These are phyloP conservation scores for Sinocyclocheilus maitianheensis DNA, from an alignment of 2,113 vertebrate genomes.

Conservation along the genomic window DNA sequence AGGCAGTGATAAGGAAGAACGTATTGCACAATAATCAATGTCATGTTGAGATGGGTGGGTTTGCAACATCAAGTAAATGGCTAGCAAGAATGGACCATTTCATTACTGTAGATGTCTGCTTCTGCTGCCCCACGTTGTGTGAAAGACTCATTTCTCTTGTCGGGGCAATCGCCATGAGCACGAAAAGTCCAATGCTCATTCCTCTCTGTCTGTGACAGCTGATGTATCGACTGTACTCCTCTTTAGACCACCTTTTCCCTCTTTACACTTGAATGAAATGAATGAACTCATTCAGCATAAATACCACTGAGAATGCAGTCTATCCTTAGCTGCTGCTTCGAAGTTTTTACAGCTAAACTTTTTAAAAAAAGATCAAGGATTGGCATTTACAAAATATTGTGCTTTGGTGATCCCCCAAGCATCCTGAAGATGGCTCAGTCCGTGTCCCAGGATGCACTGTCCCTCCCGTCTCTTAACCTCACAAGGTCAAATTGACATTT, in stretches of 20 bases:
- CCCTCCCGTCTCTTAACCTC: neutral
- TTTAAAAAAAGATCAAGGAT: neutral
- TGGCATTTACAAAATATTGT: conserved; percentile 15
- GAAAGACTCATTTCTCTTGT: conserved; percentile 19
- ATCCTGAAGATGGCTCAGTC: neutral
- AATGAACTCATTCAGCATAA: conserved; percentile 57
- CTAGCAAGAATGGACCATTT: neutral
- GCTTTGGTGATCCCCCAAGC: neutral
- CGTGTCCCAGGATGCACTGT: neutral
- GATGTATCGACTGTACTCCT: conserved; percentile 31
- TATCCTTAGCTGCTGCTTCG: neutral
- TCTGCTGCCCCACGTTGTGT: neutral
- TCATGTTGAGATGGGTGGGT: conserved; percentile 1
- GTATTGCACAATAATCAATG: neutral
- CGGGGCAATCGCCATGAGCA: neutral
- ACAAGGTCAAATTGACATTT: neutral
- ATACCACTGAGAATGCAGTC: conserved; percentile 32
- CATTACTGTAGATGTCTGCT: conserved; percentile 6
- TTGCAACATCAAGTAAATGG: conserved; percentile 7
- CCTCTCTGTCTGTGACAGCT: conserved; percentile 29
- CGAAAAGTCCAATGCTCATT: neutral
- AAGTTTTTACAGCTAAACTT: conserved; percentile 10
- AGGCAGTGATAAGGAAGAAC: neutral
- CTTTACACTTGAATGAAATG: conserved; percentile 59
- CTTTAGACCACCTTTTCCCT: conserved; percentile 39